These are phyloP conservation scores for Catocala fraxini DNA, from an alignment of 2,888 invertebrate species.

Conservation along the genomic window DNA sequence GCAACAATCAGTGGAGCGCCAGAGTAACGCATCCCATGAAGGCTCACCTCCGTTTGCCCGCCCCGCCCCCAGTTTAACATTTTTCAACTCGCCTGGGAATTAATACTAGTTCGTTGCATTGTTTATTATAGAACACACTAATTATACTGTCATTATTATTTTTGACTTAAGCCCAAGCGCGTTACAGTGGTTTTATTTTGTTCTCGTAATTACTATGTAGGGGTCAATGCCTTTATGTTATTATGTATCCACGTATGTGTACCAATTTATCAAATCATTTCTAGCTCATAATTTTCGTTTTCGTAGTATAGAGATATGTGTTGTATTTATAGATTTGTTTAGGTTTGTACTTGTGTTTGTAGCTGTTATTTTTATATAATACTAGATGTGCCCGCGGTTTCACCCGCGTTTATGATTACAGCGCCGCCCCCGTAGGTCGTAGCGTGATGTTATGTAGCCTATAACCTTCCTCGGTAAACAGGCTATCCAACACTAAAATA, in stretches of 20 bases:
- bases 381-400: too few species aligned
- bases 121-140: conserved; percentile 77
- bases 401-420: too few species aligned
- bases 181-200: conserved; percentile 40
- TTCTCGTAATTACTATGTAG: conserved; percentile 37
- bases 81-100: conserved; percentile 81
- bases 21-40: conserved; percentile 59
- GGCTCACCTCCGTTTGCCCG: conserved; percentile 70
- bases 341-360: too few species aligned
- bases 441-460: too few species aligned
- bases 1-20: conserved; percentile 66
- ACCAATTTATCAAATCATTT: conserved; percentile 21
- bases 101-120: conserved; percentile 77
- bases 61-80: conserved; percentile 85
- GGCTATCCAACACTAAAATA: too few species aligned
- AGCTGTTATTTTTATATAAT: not conserved
- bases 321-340: too few species aligned
- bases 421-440: too few species aligned
- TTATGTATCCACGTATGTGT: conserved; percentile 15
- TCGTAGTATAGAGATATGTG: not conserved
- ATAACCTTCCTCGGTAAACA: too few species aligned
- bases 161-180: conserved; percentile 54
- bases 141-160: conserved; percentile 76
- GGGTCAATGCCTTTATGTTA: conserved; percentile 45
- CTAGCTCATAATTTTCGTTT: conserved; percentile 11